These are phyloP conservation scores for Palythoa grandiflora DNA, from an alignment of 92 coral and sea anemone species.

Conservation along the genomic window DNA sequence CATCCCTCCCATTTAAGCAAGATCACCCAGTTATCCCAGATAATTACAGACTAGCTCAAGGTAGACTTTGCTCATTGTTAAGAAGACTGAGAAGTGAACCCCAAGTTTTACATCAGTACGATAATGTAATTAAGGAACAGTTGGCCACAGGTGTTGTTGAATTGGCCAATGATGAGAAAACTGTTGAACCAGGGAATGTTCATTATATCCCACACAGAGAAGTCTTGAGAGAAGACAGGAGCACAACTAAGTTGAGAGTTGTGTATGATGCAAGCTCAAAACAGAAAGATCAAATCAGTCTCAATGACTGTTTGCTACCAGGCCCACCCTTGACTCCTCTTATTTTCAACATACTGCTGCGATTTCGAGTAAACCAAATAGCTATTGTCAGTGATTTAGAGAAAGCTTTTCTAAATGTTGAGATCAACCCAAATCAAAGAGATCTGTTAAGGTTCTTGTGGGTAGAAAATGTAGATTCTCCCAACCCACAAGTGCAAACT, in stretches of 20 bases:
- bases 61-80: constrained; percentile 29
- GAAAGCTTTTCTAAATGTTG: constrained; percentile 43
- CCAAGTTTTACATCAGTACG: constrained; percentile 26
- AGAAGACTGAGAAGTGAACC: constrained; percentile 24
- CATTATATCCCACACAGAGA: constrained; percentile 53
- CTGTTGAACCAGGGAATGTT: constrained; percentile 31
- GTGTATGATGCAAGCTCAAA: constrained; percentile 49
- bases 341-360: constrained; percentile 36
- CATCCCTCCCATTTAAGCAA: constrained; percentile 46
- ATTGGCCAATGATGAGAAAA: constrained; percentile 11
- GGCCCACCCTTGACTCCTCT: constrained; percentile 44
- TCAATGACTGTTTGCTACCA: constrained; percentile 34
- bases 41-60: constrained; percentile 20
- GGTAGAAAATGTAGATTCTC: constrained; percentile 48
- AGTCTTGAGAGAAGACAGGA: not conserved
- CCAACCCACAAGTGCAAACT: constrained; percentile 27
- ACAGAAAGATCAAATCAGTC: constrained; percentile 11
- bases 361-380: constrained; percentile 25
- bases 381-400: constrained; percentile 37
- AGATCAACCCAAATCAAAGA: constrained; percentile 16
- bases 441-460: constrained; percentile 40
- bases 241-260: constrained; percentile 37
- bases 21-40: constrained; percentile 50
- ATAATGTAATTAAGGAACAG: constrained; percentile 42
- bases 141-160: constrained; percentile 19